phyloP scores from a whole-genome alignment of 2,888 invertebrate species.

The Helobdella robusta region DNA sequence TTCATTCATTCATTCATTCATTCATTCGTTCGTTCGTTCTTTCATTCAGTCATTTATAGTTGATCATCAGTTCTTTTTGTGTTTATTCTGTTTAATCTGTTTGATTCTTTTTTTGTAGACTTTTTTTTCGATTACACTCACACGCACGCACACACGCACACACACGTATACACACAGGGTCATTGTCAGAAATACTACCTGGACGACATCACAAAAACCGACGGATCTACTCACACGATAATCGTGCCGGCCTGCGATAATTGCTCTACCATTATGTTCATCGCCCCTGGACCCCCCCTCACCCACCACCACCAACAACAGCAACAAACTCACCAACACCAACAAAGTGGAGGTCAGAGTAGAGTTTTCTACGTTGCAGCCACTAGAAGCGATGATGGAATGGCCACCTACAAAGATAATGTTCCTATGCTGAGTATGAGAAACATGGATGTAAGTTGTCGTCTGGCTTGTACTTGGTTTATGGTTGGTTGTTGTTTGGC shows the following conservation, averaged over 20 bases:
- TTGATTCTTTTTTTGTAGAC: too few species aligned
- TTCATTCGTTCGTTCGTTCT: too few species aligned
- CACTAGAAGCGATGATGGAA: slow-evolving; percentile 52
- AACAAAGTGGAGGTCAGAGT: slow-evolving; percentile 10
- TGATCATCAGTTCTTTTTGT: too few species aligned
- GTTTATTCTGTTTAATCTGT: too few species aligned
- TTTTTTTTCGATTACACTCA: too few species aligned
- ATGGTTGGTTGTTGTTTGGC: too few species aligned
- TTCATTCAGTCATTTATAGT: too few species aligned
- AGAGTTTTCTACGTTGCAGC: slow-evolving; percentile 82
- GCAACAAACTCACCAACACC: neutral
- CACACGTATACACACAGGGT: slow-evolving; percentile 26
- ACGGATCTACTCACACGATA: slow-evolving; percentile 16
- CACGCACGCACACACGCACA: too few species aligned
- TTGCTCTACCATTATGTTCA: slow-evolving; percentile 23
- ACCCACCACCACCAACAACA: too few species aligned
- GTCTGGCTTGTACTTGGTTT: too few species aligned
- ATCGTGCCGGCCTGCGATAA: slow-evolving; percentile 20
- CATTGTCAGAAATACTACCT: slow-evolving; percentile 15
- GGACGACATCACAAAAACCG: slow-evolving; percentile 19
- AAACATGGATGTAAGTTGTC: slow-evolving; percentile 58
- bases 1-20: too few species aligned
- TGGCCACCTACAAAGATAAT: slow-evolving; percentile 50
- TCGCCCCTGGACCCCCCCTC: slow-evolving; percentile 19
- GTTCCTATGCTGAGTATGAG: slow-evolving; percentile 87